phyloP scores from a whole-genome alignment of 2,888 invertebrate species.

The Choreutis nemorana region DNA sequence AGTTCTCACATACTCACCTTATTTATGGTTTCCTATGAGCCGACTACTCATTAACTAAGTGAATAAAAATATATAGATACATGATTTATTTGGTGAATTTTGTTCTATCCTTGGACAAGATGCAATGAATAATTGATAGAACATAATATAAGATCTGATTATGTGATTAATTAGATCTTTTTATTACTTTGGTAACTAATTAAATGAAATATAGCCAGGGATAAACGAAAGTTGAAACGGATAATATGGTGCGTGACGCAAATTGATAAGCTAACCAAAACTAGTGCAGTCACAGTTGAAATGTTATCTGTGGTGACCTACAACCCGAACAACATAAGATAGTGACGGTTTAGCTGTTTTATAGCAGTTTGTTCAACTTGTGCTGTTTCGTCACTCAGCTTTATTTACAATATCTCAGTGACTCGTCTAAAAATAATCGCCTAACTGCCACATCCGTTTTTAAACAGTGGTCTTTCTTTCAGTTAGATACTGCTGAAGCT shows the following conservation, averaged over 20 bases:
- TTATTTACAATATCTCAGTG: conserved; percentile 39
- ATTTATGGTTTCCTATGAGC: too few species aligned
- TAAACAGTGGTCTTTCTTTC: conserved; percentile 22
- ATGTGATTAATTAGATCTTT: too few species aligned
- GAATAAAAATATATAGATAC: too few species aligned
- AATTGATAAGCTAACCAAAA: conserved; percentile 54
- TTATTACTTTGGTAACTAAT: too few species aligned
- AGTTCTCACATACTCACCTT: conserved; percentile 23
- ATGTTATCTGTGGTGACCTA: conserved; percentile 42
- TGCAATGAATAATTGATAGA: too few species aligned
- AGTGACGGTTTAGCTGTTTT: conserved; percentile 30
- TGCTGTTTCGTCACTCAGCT: conserved; percentile 31
- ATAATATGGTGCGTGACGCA: conserved; percentile 46
- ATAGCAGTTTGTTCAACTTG: conserved; percentile 55
- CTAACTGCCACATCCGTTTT: conserved; percentile 29
- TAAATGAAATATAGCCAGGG: too few species aligned
- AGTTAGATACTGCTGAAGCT: too few species aligned
- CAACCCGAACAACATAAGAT: conserved; percentile 32
- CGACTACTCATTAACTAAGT: too few species aligned
- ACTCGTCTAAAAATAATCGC: conserved; percentile 29
- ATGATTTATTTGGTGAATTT: too few species aligned
- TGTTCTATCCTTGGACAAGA: too few species aligned
- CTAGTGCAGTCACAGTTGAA: conserved; percentile 43
- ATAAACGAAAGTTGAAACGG: conserved; percentile 9
- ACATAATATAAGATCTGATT: too few species aligned